phyloP scores from a whole-genome alignment of 2,888 invertebrate genomes.

The Campoplex capitator region DNA sequence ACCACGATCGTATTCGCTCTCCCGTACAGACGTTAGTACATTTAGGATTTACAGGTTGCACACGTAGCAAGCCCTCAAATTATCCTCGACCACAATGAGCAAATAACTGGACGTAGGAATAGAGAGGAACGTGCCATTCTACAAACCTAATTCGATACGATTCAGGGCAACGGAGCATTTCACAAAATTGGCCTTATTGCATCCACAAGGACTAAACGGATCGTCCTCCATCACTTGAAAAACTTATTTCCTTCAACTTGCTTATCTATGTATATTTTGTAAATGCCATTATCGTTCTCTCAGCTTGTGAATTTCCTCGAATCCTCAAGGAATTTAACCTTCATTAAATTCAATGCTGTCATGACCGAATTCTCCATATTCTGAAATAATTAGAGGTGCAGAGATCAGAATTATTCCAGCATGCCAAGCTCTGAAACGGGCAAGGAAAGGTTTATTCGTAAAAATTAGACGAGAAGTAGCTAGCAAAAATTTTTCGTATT shows the following conservation, averaged over 20 bases:
- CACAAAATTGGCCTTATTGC: slow-evolving; percentile 55
- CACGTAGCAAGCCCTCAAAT: slow-evolving; percentile 67
- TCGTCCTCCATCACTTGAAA: slow-evolving; percentile 28
- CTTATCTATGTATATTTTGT: slow-evolving; percentile 29
- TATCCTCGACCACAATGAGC: slow-evolving; percentile 70
- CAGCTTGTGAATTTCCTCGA: slow-evolving; percentile 29
- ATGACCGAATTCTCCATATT: background rate
- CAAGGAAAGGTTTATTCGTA: too few species aligned
- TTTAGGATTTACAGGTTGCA: slow-evolving; percentile 58
- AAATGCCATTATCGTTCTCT: slow-evolving; percentile 33
- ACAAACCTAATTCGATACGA: slow-evolving; percentile 69
- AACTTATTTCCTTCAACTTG: slow-evolving; percentile 33
- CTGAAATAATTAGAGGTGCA: background rate
- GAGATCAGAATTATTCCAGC: background rate
- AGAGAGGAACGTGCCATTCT: slow-evolving; percentile 55
- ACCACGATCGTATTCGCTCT: slow-evolving; percentile 36
- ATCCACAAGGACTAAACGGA: slow-evolving; percentile 21
- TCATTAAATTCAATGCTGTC: background rate
- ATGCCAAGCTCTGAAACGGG: background rate
- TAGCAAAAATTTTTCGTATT: too few species aligned
- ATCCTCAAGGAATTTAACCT: slow-evolving; percentile 14
- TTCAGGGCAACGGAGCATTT: slow-evolving; percentile 62
- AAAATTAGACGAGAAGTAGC: too few species aligned
- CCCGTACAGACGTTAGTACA: slow-evolving; percentile 51
- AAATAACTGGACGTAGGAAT: slow-evolving; percentile 69